Evolutionary conservation across 2,113 vertebrate species (phyloP).

Genomic region (Chaetodon auriga): DNA sequence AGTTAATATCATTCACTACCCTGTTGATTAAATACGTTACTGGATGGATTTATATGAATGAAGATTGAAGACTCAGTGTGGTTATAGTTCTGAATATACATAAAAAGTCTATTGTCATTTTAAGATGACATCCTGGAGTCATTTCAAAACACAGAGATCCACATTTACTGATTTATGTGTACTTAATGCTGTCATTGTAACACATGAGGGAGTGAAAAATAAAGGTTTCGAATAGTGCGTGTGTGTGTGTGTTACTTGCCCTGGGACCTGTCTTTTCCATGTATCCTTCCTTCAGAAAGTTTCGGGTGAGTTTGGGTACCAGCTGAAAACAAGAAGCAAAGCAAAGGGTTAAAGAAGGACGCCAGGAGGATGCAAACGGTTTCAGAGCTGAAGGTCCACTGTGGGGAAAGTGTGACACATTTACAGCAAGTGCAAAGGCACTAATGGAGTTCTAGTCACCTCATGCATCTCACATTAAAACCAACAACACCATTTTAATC

Average conservation of each 20-base stretch:
- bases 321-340: constrained; percentile 79
- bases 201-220: background rate
- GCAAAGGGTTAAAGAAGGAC: background rate
- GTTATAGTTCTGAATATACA: background rate
- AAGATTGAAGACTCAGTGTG: background rate
- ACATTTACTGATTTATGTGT: background rate
- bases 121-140: background rate
- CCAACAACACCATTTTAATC: background rate
- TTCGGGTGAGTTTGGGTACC: constrained; percentile 88
- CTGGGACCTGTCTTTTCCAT: constrained; percentile 96
- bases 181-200: background rate
- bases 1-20: background rate
- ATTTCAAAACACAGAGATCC: background rate
- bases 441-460: background rate
- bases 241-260: constrained; percentile 75
- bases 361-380: background rate
- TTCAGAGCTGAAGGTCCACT: background rate
- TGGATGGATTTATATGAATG: background rate
- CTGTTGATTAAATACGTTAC: background rate
- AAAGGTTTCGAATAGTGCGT: background rate
- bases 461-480: background rate
- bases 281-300: constrained; percentile 93
- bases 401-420: background rate
- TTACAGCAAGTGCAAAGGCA: background rate
- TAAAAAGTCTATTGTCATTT: background rate